A percentile compares a stretch with the other conserved stretches of the same genome.
phyloP scores from a whole-genome alignment of 1,140 invertebrate species.

The Scylla paramamosain region DNA sequence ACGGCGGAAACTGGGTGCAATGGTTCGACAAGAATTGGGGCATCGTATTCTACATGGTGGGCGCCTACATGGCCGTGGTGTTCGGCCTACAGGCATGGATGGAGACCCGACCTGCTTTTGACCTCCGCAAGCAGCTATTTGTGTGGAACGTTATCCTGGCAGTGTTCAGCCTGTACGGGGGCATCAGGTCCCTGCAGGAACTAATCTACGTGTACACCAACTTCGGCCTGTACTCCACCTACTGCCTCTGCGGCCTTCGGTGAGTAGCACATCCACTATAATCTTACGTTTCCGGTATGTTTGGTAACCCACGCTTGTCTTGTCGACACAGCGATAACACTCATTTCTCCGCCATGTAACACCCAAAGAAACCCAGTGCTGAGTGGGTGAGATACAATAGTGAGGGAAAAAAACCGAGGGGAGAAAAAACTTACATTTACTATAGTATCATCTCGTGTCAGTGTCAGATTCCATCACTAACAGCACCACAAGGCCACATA shows the following conservation, averaged over 20 bases:
- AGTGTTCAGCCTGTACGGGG: conserved; percentile 95
- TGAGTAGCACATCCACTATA: conserved; percentile 80
- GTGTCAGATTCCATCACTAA: too few relatives aligned
- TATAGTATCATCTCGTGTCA: too few relatives aligned
- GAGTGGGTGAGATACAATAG: too few relatives aligned
- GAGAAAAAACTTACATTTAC: too few relatives aligned
- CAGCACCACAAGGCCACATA: too few relatives aligned
- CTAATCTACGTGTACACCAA: conserved; percentile 90
- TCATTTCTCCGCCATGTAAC: background rate
- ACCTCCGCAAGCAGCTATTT: conserved; percentile 90
- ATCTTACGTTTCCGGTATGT: background rate
- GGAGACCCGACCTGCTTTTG: conserved; percentile 92
- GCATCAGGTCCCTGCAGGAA: conserved; percentile 91
- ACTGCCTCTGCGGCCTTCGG: conserved; percentile 96
- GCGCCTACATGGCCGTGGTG: conserved; percentile 95
- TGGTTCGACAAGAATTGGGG: conserved; percentile 99
- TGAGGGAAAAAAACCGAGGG: too few relatives aligned
- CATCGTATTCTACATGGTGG: conserved; percentile 93
- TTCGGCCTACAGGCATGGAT: conserved; percentile 96
- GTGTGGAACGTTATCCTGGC: conserved; percentile 96
- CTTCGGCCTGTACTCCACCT: conserved; percentile 94
- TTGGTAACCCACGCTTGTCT: background rate
- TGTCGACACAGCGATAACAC: background rate
- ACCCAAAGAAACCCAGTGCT: too few relatives aligned
- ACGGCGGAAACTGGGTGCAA: conserved; percentile 89